Conservation (phyloP, 2,113 vertebrate genomes). For the Perca schrenkii region DNA sequence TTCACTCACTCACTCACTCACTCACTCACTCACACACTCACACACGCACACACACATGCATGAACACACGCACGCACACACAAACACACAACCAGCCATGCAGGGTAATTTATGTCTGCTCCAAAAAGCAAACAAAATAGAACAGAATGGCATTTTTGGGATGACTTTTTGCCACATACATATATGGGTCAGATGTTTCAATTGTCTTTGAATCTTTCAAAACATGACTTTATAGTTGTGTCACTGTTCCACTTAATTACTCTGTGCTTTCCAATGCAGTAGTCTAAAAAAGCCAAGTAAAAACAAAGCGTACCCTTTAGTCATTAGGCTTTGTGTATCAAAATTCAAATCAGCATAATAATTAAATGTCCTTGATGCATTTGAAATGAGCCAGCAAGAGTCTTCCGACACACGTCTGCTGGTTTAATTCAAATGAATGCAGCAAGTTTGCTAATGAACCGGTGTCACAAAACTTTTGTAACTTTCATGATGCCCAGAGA, state of each 20-base stretch:
- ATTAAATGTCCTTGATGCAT: conserved; percentile 3
- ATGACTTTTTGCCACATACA: conserved; percentile 35
- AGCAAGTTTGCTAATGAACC: not conserved
- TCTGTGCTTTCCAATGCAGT: not conserved
- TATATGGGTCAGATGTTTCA: not conserved
- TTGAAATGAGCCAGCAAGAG: not conserved
- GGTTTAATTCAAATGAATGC: conserved; percentile 12
- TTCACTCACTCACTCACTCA: not conserved
- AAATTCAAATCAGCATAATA: not conserved
- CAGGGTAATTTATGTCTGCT: conserved; percentile 77
- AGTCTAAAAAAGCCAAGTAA: not conserved
- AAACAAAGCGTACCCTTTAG: not conserved
- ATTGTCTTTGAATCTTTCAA: not conserved
- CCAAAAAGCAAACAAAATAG: conserved; percentile 78
- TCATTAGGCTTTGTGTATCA: not conserved
- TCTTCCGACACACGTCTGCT: not conserved
- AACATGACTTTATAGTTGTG: not conserved
- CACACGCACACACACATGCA: conserved; percentile 41
- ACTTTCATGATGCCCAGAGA: conserved; percentile 12
- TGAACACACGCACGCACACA: conserved; percentile 18
- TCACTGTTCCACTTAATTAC: not conserved
- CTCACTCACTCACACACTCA: conserved; percentile 32
- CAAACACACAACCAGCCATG: conserved; percentile 71
- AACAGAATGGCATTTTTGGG: conserved; percentile 38
- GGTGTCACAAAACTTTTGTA: not conserved